Evolutionary conservation across 2,888 invertebrate genomes (phyloP), one percentile per base, ranked within the genome.

Genomic region (Eristalis intricaria): DNA sequence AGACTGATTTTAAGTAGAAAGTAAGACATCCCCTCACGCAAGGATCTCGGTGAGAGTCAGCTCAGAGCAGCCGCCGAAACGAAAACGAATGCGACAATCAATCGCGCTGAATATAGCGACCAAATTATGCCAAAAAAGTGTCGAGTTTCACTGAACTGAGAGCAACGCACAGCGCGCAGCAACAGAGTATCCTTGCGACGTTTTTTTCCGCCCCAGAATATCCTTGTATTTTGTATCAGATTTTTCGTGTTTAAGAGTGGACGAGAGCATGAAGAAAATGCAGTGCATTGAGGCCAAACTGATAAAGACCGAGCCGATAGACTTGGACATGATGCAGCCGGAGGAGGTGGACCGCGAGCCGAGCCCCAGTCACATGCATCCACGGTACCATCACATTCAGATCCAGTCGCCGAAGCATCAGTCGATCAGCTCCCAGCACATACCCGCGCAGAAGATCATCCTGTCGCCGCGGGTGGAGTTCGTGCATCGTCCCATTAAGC

Each of bases 261-360:
- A 58, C 65, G 35, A 22, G 19, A 3, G 64, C 35, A 90, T 92
- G 87, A 92, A 92, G 86, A 92, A 91, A 90, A 89, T 93, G 38
- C 92, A 93, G 89, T 92, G 92, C 89, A 90, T 92, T 84, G 92
- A 93, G 65, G 91, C 91, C 68, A 90, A 92, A 82, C 85, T 91
- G 38, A 93, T 93, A 40, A 93, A 93, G 90, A 91, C 91, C 38
- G 93, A 93, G 88, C 93, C 93, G 50, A 90, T 92, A 15, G 92
- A 93, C 84, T 91, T 90, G 70, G 93, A 92, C 85, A 90, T 92
- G 91, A 71, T 91, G 85, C 91, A 91, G 63, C 50, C 91, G 76
- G 90, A 91, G 66, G 90, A 91, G 75, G 89, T 80, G 66, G 89
- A 89, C 43, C 84, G 80, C 8, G 84, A 84, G 40, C 60, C 69